phyloP scores from a whole-genome alignment of 2,113 vertebrate species.

The Raja brachyura region DNA sequence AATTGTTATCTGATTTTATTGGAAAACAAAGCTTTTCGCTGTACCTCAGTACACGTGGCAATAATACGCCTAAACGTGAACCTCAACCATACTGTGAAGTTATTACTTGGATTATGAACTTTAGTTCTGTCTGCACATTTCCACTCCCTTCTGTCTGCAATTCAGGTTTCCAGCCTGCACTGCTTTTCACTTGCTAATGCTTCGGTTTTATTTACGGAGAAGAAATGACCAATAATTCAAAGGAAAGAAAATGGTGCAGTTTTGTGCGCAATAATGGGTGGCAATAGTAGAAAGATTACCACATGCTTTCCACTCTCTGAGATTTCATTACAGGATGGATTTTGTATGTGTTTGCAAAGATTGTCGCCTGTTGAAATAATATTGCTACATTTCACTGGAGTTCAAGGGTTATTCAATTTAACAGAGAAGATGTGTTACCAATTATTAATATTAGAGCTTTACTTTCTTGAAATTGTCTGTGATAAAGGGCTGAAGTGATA shows the following conservation, averaged over 20 bases:
- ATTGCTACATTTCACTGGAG: background rate
- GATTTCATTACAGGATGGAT: background rate
- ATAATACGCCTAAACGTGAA: too few relatives aligned
- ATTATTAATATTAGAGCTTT: constrained; percentile 11
- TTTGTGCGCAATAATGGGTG: background rate
- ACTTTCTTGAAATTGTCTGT: background rate
- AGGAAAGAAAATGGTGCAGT: background rate
- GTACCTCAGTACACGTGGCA: too few relatives aligned
- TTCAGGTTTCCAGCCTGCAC: background rate
- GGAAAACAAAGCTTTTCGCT: too few relatives aligned
- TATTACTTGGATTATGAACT: background rate
- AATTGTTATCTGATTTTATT: too few relatives aligned
- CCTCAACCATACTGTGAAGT: too few relatives aligned
- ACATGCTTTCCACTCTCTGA: background rate
- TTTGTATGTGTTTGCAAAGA: background rate
- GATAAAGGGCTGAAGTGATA: background rate
- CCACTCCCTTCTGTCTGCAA: too few relatives aligned
- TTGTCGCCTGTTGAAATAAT: background rate
- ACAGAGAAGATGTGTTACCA: background rate
- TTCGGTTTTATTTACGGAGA: background rate
- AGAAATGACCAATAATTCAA: background rate
- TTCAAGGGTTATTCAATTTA: constrained; percentile 19
- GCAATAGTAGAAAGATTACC: background rate
- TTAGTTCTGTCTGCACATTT: background rate
- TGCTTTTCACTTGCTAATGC: background rate